A percentile compares a stretch with the other conserved stretches of the same genome.
phyloP scores from a whole-genome alignment of 1,140 invertebrate species.

The Leptopilina boulardi region DNA sequence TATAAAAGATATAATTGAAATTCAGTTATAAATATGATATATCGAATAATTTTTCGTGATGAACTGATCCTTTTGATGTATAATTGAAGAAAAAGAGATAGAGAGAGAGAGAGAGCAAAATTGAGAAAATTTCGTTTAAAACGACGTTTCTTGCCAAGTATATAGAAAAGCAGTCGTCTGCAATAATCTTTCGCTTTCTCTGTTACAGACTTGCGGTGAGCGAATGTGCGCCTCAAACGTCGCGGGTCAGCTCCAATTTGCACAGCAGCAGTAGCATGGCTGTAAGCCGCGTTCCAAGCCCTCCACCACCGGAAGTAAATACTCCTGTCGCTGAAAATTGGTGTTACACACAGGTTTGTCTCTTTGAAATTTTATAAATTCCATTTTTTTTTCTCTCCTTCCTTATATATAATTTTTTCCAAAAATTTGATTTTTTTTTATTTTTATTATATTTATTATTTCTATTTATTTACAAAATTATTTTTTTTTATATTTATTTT shows the following conservation, averaged over 20 bases:
- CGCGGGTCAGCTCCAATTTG: constrained; percentile 87
- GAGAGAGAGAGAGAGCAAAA: neutral
- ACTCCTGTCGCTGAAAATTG: constrained; percentile 96
- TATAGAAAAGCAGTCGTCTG: neutral
- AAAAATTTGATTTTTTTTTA: no score
- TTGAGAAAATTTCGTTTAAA: neutral
- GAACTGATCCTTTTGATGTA: neutral
- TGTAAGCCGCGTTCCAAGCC: constrained; percentile 92
- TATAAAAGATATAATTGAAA: no score
- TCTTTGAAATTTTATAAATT: neutral
- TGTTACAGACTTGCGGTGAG: constrained; percentile 87
- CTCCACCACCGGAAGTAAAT: constrained; percentile 92
- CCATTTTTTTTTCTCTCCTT: neutral
- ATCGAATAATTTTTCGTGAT: constrained; percentile 2
- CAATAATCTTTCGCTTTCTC: constrained; percentile 42
- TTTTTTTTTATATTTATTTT: no score
- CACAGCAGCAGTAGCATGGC: constrained; percentile 88
- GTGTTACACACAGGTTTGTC: constrained; percentile 95
- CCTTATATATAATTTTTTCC: neutral
- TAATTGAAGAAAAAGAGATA: neutral
- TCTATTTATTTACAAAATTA: no score
- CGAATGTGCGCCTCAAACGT: constrained; percentile 90
- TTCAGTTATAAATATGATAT: no score
- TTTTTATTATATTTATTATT: no score
- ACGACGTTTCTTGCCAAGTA: constrained; percentile 8